These are phyloP conservation scores for Oxyteleia sp. DNA, from an alignment of 2,888 invertebrate genomes.

Conservation along the genomic window DNA sequence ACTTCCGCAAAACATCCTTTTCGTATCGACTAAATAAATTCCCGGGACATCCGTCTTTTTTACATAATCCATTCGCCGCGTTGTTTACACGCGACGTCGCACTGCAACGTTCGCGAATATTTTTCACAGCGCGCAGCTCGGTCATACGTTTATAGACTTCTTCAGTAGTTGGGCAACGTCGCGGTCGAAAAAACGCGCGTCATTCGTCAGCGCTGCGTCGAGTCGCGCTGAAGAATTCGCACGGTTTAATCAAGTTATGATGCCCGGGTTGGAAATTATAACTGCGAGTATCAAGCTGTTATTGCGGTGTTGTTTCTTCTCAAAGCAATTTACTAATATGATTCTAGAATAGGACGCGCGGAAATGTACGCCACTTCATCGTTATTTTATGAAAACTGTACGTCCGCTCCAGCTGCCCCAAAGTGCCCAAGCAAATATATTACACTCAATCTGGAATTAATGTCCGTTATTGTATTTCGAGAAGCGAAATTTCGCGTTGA, in stretches of 20 bases:
- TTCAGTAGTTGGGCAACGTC: constrained; percentile 15
- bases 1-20: constrained; percentile 57
- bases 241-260: constrained; percentile 39
- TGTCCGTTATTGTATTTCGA: constrained; percentile 82
- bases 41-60: constrained; percentile 52
- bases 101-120: constrained; percentile 61
- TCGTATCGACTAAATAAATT: constrained; percentile 66
- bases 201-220: constrained; percentile 36
- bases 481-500: constrained; percentile 58
- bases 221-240: constrained; percentile 26
- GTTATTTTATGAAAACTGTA: constrained; percentile 85
- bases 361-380: constrained; percentile 69
- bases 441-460: constrained; percentile 82
- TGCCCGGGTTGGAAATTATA: constrained; percentile 19
- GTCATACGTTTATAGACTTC: constrained; percentile 32
- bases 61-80: constrained; percentile 70
- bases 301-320: constrained; percentile 45
- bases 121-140: constrained; percentile 32
- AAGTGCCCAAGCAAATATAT: constrained; percentile 78
- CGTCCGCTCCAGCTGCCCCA: constrained; percentile 78
- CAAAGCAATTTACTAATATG: constrained; percentile 43
- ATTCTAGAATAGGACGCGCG: constrained; percentile 45
- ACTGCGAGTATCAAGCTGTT: constrained; percentile 37
- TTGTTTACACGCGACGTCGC: constrained; percentile 68
- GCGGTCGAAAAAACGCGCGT: constrained; percentile 42